Evolutionary conservation across 2,113 vertebrate species (phyloP), one percentile per base, ranked within the genome.

Genomic region (Chaenocephalus aceratus): DNA sequence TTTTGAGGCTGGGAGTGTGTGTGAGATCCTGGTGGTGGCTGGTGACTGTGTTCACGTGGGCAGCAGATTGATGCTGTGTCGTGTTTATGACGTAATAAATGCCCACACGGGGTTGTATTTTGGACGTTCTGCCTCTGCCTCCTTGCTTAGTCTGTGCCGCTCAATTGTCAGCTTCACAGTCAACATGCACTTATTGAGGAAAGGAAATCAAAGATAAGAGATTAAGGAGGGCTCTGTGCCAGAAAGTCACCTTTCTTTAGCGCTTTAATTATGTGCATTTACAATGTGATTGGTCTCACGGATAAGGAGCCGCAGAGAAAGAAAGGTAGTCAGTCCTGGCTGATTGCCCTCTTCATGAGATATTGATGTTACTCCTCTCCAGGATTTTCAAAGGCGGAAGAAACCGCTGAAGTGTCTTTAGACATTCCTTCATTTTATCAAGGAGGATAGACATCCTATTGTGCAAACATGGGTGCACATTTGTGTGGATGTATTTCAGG

Each of bases 241-340:
- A 12, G 34, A 72, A 2, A 64, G 63, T 59, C 7, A 16, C n/a
- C 36, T 14, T 16, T 72, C 30, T 65, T 75, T 36, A 63, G 63
- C 54, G 14, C 44, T 72, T 41, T 83, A 66, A 81, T 87, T 74
- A 65, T 64, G 56, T 79, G 74, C 69, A 75, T 87, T 80, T 69
- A 52, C 52, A 78, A 61, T 69, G 72, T 66, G 76, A 76, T 63
- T 80, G 72, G 61, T 72, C 49, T 63, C 46, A 30, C 23, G 13
- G 49, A 73, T 66, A 51, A 18, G 3, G 49, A 67, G 57, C 18
- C 0, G 6, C 46, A n/a, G 44, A 41, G 44, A 64, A 18, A 63
- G 65, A 48, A 21, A 74, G 69, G 51, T 21, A 10, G 45, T 72
- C 60, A 76, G 59, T 23, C 36, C 18, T 23, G 59, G 67, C 59